Conservation (phyloP, 2,113 vertebrate species). For the Crocuta crocuta region DNA sequence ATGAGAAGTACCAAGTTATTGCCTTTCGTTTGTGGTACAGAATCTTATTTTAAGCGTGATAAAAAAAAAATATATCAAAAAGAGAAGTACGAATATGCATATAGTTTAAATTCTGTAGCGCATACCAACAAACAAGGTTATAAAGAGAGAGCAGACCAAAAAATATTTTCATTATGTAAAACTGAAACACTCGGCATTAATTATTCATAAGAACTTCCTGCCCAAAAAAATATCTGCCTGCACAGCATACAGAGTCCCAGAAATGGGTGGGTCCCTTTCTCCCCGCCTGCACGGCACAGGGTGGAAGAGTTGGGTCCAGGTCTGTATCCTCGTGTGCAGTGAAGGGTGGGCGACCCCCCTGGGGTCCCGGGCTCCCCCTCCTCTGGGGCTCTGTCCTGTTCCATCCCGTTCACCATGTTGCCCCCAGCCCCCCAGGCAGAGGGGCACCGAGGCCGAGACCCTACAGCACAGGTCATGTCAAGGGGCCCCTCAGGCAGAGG, state of each 20-base stretch:
- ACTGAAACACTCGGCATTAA: neutral
- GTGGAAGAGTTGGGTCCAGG: fast-evolving
- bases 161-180: neutral
- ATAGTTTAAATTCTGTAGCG: neutral
- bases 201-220: neutral
- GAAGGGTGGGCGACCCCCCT: neutral
- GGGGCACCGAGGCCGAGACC: neutral
- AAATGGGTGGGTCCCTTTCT: fast-evolving
- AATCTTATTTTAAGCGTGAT: neutral
- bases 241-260: fast-evolving
- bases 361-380: neutral
- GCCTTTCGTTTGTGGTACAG: neutral
- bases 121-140: neutral
- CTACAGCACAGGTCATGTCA: fast-evolving
- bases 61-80: neutral
- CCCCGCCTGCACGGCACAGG: fast-evolving
- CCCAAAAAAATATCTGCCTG: neutral
- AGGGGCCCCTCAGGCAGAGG: fast-evolving
- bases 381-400: neutral
- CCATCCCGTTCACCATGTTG: too few species aligned
- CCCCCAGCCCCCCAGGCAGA: neutral
- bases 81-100: fast-evolving
- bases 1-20: fast-evolving
- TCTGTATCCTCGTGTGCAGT: fast-evolving
- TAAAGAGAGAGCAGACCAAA: neutral